Base-by-base conservation (phyloP, 2,797 vertebrate species). In the Steatocranus sp. region DNA sequence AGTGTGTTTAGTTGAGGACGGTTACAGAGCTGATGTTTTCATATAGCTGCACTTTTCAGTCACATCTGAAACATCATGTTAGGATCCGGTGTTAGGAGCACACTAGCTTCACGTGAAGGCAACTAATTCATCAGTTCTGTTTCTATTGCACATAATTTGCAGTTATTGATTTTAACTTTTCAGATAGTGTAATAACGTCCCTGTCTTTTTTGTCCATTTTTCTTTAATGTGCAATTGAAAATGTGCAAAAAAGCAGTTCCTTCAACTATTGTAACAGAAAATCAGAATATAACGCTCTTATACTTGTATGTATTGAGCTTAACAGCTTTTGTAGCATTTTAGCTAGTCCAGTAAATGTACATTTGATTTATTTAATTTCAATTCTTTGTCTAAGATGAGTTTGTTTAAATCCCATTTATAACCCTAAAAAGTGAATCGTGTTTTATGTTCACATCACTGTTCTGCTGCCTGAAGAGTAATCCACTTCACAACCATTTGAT, bases 151-250 rank as follows among this genome's bases (percentile, higher is more conserved):
- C 61, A 25, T 41, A 10, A 41, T 41, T 15, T 23, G 36, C 20
- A 41, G 25, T 41, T 66, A 23, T 36, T 5, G 7, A 61, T 12
- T 68, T 15, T 8, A 43, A 43, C 38, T 43, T 68, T 43, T 68
- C 12, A 11, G 8, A 17, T 25, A 68, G 36, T 66, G 61, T 3
- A 9, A 25, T 68, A 36, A 63, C 18, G 0, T 68, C 34, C 34
- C 0, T 0, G 5, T 25, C 8, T 25, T 41, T 68, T 68, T 68
- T 68, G 20, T 0, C 0, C 5, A 25, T 15, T 38, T 43, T 68
- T 68, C 10, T 8, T 30, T 1, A 15, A 70, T 11, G 23, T 68
- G 63, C 14, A 0, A 11, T 70, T 18, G 46, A 30, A 73, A 46
- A 73, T 73, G 41, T 30, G 7, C 17, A 73, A 12, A 30, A 49